Percentiles rank a stretch among this genome's conserved stretches.
phyloP scores from a whole-genome alignment of 2,888 invertebrate species.

The Drosophila differens region DNA sequence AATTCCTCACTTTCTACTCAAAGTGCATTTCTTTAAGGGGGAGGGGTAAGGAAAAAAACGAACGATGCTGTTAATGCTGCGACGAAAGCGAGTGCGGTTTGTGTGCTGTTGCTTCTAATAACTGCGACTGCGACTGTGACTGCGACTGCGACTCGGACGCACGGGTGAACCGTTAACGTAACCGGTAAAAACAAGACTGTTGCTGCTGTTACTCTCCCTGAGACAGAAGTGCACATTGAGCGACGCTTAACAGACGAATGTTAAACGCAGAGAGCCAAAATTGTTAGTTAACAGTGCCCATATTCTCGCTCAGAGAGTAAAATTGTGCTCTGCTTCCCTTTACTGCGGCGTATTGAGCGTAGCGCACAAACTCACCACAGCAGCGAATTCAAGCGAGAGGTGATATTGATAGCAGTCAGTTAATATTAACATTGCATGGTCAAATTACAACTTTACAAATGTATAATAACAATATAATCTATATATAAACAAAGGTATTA shows the following conservation, averaged over 20 bases:
- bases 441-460: background rate
- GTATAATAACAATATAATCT: background rate
- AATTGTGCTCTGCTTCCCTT: background rate
- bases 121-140: conserved; percentile 13
- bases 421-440: conserved; percentile 27
- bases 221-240: conserved; percentile 43
- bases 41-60: conserved; percentile 15
- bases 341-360: conserved; percentile 6
- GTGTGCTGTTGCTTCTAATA: conserved; percentile 25
- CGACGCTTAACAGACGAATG: conserved; percentile 42
- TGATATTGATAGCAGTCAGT: conserved; percentile 29
- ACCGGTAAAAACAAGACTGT: conserved; percentile 64
- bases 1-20: conserved; percentile 19
- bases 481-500: background rate
- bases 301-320: background rate
- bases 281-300: conserved; percentile 20
- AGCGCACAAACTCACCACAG: conserved; percentile 25
- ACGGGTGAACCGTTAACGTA: conserved; percentile 49
- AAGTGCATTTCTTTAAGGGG: conserved; percentile 19
- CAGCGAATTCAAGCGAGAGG: conserved; percentile 30
- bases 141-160: conserved; percentile 39
- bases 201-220: conserved; percentile 55
- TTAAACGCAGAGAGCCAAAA: conserved; percentile 35
- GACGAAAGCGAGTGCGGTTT: conserved; percentile 3
- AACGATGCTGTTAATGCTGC: conserved; percentile 14